Conservation (phyloP, 1,140 invertebrate genomes). For the Drosophila varians region DNA sequence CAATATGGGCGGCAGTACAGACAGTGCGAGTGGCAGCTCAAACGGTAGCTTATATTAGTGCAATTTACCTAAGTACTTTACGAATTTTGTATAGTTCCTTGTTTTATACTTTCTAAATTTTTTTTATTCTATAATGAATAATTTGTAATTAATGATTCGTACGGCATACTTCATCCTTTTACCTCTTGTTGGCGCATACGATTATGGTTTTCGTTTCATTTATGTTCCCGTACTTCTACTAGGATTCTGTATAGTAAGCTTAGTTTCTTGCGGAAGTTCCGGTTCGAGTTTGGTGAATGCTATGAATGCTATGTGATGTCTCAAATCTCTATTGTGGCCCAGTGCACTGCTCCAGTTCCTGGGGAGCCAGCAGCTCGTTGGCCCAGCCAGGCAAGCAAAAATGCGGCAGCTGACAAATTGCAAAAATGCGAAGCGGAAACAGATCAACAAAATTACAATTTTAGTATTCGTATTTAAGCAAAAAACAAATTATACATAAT, state of each 20-base stretch:
- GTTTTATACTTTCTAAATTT: conserved; percentile 71
- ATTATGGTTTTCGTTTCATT: conserved; percentile 53
- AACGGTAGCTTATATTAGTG: conserved; percentile 73
- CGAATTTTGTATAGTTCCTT: conserved; percentile 82
- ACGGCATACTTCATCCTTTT: conserved; percentile 48
- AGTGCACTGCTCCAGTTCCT: conserved; percentile 60
- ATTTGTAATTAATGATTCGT: conserved; percentile 23
- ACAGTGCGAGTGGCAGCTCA: conserved; percentile 42
- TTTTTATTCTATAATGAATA: conserved; percentile 45
- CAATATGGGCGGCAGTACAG: conserved; percentile 27
- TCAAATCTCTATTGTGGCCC: conserved; percentile 78
- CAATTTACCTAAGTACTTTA: conserved; percentile 78
- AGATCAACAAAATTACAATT: conserved; percentile 85
- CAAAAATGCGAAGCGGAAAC: conserved; percentile 57
- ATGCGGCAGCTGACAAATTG: conserved; percentile 34
- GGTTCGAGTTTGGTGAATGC: conserved; percentile 67
- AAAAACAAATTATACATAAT: conserved; percentile 81
- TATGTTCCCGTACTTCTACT: conserved; percentile 62
- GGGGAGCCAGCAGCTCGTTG: conserved; percentile 49
- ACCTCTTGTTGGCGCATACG: conserved; percentile 57
- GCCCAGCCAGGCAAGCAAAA: conserved; percentile 11
- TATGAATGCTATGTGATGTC: conserved; percentile 81
- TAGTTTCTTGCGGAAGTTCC: conserved; percentile 66
- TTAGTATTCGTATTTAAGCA: conserved; percentile 85
- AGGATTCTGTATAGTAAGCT: conserved; percentile 76